A percentile compares a stretch with the other conserved stretches of the same genome.
phyloP scores from a whole-genome alignment of 2,797 vertebrate species.

The Taenioides sp. region DNA sequence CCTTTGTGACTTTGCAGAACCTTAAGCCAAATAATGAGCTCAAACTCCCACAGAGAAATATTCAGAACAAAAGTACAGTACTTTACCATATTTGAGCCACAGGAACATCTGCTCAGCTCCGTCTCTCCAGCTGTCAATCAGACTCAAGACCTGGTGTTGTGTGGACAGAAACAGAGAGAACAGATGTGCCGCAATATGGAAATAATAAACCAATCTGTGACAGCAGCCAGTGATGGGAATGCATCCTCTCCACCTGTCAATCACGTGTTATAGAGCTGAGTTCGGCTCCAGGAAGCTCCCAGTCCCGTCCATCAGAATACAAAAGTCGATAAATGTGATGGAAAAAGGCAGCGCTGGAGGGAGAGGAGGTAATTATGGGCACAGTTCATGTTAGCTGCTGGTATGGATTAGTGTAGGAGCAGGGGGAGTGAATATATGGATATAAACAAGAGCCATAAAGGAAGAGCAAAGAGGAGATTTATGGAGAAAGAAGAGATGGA shows the following conservation, averaged over 20 bases:
- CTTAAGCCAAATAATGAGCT: background rate
- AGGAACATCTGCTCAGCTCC: conserved; percentile 11
- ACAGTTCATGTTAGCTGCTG: background rate
- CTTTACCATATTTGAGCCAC: background rate
- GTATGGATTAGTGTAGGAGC: no score
- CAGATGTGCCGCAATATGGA: conserved; percentile 9
- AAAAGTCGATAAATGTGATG: conserved; percentile 7
- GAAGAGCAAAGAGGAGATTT: no score
- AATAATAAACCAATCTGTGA: background rate
- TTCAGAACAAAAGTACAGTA: background rate
- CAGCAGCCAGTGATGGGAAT: conserved; percentile 23
- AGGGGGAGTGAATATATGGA: no score
- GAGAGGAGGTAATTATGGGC: background rate
- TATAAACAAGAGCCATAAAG: no score
- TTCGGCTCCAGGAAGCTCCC: background rate
- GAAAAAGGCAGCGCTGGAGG: background rate
- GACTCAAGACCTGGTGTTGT: background rate
- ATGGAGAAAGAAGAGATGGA: no score
- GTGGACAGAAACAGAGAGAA: conserved; percentile 21
- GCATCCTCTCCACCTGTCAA: conserved; percentile 14
- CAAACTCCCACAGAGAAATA: background rate
- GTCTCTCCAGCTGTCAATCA: conserved; percentile 49
- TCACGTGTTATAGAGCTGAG: background rate
- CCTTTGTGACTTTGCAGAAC: background rate
- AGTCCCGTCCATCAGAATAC: no score